These are phyloP conservation scores for Zoanthus sociatus DNA, from an alignment of 92 coral and sea anemone genomes.

Conservation along the genomic window DNA sequence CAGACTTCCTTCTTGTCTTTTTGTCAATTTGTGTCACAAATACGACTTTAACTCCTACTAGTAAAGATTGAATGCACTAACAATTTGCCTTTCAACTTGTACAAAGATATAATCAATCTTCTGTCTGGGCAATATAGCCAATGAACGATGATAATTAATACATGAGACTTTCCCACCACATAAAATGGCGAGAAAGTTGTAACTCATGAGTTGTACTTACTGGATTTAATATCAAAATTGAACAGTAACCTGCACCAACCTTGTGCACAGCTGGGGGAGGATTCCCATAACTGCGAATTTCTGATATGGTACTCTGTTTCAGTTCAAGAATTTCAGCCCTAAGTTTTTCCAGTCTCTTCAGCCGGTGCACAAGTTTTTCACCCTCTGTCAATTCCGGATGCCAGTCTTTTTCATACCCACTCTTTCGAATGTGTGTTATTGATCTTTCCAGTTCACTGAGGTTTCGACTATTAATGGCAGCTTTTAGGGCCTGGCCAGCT, in stretches of 20 bases:
- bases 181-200: too few relatives aligned
- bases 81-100: too few relatives aligned
- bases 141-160: too few relatives aligned
- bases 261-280: conserved; percentile 98
- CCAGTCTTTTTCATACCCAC: conserved; percentile 89
- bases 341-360: conserved; percentile 89
- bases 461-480: conserved; percentile 84
- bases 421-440: conserved; percentile 79
- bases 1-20: too few relatives aligned
- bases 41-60: too few relatives aligned
- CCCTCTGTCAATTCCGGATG: conserved; percentile 90
- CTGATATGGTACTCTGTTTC: conserved; percentile 96
- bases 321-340: conserved; percentile 94
- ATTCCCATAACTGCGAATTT: conserved; percentile 91
- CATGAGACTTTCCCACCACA: too few relatives aligned
- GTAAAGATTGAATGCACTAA: too few relatives aligned
- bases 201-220: too few relatives aligned
- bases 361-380: conserved; percentile 85
- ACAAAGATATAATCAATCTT: too few relatives aligned
- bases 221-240: too few relatives aligned
- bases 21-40: too few relatives aligned
- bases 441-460: conserved; percentile 88
- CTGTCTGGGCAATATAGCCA: too few relatives aligned
- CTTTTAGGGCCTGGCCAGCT: conserved; percentile 87
- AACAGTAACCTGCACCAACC: conserved; percentile 46